phyloP scores from a whole-genome alignment of 2,888 invertebrate species.

The Nipponacmea schrenckii region DNA sequence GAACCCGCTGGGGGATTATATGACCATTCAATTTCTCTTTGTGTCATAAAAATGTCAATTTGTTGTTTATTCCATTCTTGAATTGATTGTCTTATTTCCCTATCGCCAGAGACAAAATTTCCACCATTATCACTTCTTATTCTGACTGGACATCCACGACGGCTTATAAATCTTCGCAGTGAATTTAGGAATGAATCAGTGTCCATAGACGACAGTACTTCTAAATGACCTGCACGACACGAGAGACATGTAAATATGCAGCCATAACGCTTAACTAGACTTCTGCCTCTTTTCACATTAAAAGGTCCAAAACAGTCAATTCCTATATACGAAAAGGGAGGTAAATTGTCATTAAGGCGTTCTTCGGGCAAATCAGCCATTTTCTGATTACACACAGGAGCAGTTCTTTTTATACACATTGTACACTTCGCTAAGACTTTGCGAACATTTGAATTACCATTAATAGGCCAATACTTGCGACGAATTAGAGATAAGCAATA shows the following conservation, averaged over 20 bases:
- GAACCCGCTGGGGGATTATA: conserved; percentile 30
- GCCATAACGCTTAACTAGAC: conserved; percentile 24
- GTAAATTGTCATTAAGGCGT: neutral
- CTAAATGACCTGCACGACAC: conserved; percentile 23
- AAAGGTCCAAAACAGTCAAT: conserved; percentile 25
- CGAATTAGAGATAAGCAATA: conserved; percentile 26
- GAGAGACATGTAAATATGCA: conserved; percentile 28
- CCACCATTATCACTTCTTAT: conserved; percentile 27
- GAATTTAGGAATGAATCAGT: conserved; percentile 21
- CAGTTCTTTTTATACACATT: conserved; percentile 1
- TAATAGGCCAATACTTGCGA: conserved; percentile 11
- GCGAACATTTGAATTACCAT: conserved; percentile 11
- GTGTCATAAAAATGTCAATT: conserved; percentile 21
- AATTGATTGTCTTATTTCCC: neutral
- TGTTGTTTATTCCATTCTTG: conserved; percentile 14
- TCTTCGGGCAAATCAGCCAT: neutral
- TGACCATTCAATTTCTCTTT: conserved; percentile 26
- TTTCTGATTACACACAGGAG: neutral
- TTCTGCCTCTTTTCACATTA: conserved; percentile 21
- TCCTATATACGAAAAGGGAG: conserved; percentile 23
- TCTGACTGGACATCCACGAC: conserved; percentile 14
- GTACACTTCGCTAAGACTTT: neutral
- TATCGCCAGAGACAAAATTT: conserved; percentile 18
- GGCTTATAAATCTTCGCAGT: conserved; percentile 20
- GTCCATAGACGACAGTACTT: conserved; percentile 22